Conservation (phyloP, 1,140 invertebrate species). For the Drosophila pandora region DNA sequence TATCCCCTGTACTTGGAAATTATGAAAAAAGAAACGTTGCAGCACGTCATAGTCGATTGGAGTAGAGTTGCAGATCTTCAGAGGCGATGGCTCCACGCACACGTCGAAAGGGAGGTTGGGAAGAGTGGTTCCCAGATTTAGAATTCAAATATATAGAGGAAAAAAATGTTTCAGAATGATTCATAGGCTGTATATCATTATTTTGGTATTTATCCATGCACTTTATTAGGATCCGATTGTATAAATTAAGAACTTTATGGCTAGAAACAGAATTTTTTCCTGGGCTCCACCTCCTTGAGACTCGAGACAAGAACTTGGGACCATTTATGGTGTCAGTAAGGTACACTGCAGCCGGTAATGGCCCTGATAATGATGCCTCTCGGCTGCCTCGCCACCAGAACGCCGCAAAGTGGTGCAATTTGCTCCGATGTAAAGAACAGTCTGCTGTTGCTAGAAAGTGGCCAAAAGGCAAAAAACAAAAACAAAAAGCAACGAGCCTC, state of each 20-base stretch:
- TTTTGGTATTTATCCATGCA: neutral
- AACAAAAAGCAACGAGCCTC: conserved; percentile 30
- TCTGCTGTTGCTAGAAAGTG: conserved; percentile 67
- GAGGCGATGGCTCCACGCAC: conserved; percentile 20
- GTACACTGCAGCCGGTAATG: conserved; percentile 78
- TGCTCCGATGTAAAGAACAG: conserved; percentile 47
- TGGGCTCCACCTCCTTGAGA: neutral
- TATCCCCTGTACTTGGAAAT: conserved; percentile 23
- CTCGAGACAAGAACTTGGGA: conserved; percentile 9
- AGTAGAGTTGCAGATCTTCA: conserved; percentile 37
- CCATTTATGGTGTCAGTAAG: conserved; percentile 80
- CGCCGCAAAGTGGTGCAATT: conserved; percentile 76
- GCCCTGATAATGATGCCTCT: conserved; percentile 69
- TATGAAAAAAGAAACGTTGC: conserved; percentile 21
- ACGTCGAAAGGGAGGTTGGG: neutral
- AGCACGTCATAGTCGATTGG: conserved; percentile 48
- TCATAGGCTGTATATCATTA: neutral
- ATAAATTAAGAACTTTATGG: neutral
- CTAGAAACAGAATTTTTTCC: neutral
- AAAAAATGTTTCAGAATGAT: neutral
- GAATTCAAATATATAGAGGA: neutral
- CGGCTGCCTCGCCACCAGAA: conserved; percentile 54
- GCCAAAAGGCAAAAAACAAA: conserved; percentile 60
- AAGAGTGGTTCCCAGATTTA: conserved; percentile 41
- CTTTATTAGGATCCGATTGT: neutral